Evolutionary conservation across 2,797 vertebrate species (phyloP), one percentile per base, ranked within the genome.

Genomic region (Molossus molossus): DNA sequence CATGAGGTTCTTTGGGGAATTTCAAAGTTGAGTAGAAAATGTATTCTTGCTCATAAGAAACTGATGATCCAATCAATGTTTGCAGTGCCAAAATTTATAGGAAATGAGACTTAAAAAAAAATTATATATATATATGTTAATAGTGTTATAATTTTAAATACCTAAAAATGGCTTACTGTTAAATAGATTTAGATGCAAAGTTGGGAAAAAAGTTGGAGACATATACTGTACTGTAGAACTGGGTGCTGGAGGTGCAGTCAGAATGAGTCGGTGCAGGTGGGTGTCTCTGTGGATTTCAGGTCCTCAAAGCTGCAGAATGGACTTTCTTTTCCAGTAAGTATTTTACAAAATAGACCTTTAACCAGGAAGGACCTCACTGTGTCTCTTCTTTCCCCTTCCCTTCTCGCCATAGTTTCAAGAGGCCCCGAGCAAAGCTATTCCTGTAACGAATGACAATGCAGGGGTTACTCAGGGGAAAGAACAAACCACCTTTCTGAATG

Each of bases 11-110:
- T 48, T 40, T 57, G 12, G 45, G 87, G 53, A 88, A 88, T 89
- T 94, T 73, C 6, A 76, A 95, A 96, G 79, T 55, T 37, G 21
- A 40, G 1, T 62, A 48, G 77, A 64, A 53, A 89, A 40, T 70
- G 20, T 79, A 4, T 67, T 91, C 65, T 87, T 89, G 29, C 55
- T 65, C 81, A 9, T 60, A 33, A 77, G 40, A 53, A 65, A 25
- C 20, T 50, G 27, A 21, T 2, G 21, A 83, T 48, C 20, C 72
- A 48, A 40, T 60, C 64, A 69, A 5, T 33, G 87, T 90, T 89
- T 70, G 33, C 77, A 67, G 27, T 79, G 75, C 84, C 62, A 33
- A 62, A 67, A 83, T 60, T 20, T 60, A 79, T 23, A 90, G 18
- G 29, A 25, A 50, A 77, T 83, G 55, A 88, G 14, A 55, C 11